phyloP scores from a whole-genome alignment of 2,113 vertebrate species.

The Perca flavescens region DNA sequence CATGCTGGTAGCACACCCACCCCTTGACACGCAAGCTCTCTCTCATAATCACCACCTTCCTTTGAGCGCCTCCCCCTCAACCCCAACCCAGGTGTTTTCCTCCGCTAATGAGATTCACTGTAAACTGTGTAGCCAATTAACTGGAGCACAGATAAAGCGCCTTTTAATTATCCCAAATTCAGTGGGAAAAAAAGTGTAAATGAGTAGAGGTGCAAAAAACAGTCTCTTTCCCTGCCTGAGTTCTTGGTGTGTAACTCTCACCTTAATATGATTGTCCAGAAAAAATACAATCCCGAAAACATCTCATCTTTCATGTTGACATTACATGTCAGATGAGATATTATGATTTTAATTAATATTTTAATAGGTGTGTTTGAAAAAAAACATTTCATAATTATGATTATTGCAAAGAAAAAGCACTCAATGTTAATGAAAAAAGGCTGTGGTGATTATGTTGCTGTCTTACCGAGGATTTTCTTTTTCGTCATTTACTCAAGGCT shows the following conservation, averaged over 20 bases:
- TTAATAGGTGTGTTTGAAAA: constrained; percentile 51
- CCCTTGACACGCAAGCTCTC: constrained; percentile 4
- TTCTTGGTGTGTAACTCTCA: constrained; percentile 21
- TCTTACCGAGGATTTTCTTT: not conserved
- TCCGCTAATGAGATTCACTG: constrained; percentile 74
- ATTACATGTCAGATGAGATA: constrained; percentile 45
- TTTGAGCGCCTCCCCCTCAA: not conserved
- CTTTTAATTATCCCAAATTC: constrained; percentile 73
- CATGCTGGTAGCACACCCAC: constrained; percentile 43
- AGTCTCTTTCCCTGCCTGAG: not conserved
- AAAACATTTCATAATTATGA: constrained; percentile 60
- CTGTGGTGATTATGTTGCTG: constrained; percentile 26
- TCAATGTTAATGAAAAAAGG: constrained; percentile 25
- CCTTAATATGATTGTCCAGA: constrained; percentile 24
- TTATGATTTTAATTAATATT: constrained; percentile 75
- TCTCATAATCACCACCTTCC: constrained; percentile 54
- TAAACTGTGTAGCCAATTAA: constrained; percentile 78
- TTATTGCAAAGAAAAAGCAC: constrained; percentile 24
- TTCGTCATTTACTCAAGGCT: constrained; percentile 37
- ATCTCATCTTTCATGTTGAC: constrained; percentile 57
- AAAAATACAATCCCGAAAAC: constrained; percentile 45
- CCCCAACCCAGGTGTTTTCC: constrained; percentile 44
- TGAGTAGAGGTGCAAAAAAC: constrained; percentile 52
- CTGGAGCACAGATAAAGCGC: constrained; percentile 73
- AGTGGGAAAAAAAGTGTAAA: constrained; percentile 61